Base-by-base conservation (phyloP, 2,113 vertebrate species). In the Sinocyclocheilus rhinocerous region DNA sequence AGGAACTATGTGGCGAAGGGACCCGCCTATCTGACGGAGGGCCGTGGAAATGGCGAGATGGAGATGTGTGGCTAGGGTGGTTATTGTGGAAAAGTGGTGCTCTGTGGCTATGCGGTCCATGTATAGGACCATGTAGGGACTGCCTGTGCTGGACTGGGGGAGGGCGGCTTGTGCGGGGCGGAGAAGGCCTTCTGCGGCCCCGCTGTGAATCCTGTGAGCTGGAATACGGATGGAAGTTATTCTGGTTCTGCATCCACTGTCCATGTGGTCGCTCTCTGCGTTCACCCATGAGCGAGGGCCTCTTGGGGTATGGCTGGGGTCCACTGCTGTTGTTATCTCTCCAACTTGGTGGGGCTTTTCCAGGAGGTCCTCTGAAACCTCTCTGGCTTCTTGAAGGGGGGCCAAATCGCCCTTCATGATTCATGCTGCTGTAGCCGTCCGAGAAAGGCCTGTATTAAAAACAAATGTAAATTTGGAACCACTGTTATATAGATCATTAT, bases 141-240 rank as follows among this genome's bases (percentile, higher is more conserved):
- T 92, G 87, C 16, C 90, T 92, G 87, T 92, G 93, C 6, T 92
- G 93, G 24, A 78, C 65, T 33, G 92, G 91, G 20, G 92, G 93
- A 69, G 92, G 69, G 15, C 92, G 92, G 73, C 89, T 90, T 59
- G 83, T 86, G 57, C 92, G 92, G 6, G 90, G 85, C 16, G 92
- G 90, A 65, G 92, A 91, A 2, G 84, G 89, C 87, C 93, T 94
- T 80, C 93, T 92, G 83, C 93, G 93, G 86, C 76, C 89, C 20
- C 93, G 91, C 22, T 94, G 93, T n/a, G 89, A 89, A 72, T 94
- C 93, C 84, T 91, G 93, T 90, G 93, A 93, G n/a, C 89, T 81
- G 33, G 90, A 63, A 83, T 93, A 93, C 0, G 91, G 61, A 24
- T 92, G 90, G 90, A 91, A 95, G 24, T 92, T 91, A 90, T 94